Conservation (phyloP, 2,797 vertebrate genomes). For the Falco naumanni region DNA sequence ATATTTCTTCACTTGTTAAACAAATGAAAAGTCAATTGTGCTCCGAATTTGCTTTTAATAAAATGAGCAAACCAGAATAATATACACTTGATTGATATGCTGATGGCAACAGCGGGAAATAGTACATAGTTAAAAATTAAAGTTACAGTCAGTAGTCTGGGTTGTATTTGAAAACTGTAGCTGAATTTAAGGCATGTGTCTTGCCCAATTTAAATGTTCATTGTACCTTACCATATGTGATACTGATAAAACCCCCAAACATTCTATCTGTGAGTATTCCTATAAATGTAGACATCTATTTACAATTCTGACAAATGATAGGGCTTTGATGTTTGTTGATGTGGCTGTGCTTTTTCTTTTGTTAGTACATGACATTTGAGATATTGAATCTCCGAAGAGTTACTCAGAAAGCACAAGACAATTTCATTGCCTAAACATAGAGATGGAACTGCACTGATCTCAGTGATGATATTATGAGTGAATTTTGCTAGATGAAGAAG, state of each 20-base stretch:
- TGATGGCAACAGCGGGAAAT: slow-evolving; percentile 75
- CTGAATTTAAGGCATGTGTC: slow-evolving; percentile 57
- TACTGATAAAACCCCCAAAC: slow-evolving; percentile 17
- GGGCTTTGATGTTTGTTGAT: not conserved
- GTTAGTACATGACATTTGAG: not conserved
- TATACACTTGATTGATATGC: slow-evolving; percentile 82
- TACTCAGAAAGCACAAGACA: not conserved
- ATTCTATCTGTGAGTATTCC: not conserved
- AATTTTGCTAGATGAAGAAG: not conserved
- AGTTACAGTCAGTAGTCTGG: slow-evolving; percentile 65
- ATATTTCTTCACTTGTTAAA: slow-evolving; percentile 94
- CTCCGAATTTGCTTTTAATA: slow-evolving; percentile 84
- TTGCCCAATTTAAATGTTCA: slow-evolving; percentile 45
- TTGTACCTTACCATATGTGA: not conserved
- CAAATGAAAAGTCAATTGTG: slow-evolving; percentile 90
- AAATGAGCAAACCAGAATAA: slow-evolving; percentile 82
- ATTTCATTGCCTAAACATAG: not conserved
- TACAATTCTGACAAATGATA: not conserved
- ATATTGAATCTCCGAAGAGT: not conserved
- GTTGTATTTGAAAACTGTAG: slow-evolving; percentile 61
- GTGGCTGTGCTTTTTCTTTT: not conserved
- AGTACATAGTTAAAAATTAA: slow-evolving; percentile 78
- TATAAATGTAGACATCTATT: not conserved
- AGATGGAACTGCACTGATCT: not conserved
- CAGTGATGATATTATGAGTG: not conserved